Conservation (phyloP, 2,888 invertebrate genomes). For the Pollenia amentaria region DNA sequence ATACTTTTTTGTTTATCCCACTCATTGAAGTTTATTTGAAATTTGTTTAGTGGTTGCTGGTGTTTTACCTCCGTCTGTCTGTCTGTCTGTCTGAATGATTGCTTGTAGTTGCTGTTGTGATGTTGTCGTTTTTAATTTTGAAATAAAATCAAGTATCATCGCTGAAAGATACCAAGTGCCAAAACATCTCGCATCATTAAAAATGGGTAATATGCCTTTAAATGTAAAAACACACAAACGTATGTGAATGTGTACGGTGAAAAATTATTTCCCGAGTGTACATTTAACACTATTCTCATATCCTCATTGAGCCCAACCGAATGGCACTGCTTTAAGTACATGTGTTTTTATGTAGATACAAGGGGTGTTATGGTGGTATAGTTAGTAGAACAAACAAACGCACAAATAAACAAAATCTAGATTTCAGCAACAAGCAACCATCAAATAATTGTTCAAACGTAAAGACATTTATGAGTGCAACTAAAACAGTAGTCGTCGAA, state of each 20-base stretch:
- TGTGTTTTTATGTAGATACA: constrained; percentile 11
- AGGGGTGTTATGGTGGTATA: constrained; percentile 63
- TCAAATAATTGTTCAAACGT: constrained; percentile 48
- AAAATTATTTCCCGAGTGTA: constrained; percentile 68
- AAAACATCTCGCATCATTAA: constrained; percentile 63
- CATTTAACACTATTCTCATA: constrained; percentile 68
- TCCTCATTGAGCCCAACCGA: constrained; percentile 35
- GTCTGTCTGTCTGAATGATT: background rate
- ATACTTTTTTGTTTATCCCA: constrained; percentile 8
- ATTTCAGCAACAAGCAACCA: constrained; percentile 54
- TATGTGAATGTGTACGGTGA: constrained; percentile 3
- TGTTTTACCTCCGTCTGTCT: background rate
- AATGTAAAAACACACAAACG: background rate
- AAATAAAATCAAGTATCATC: constrained; percentile 72
- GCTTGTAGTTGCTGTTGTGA: constrained; percentile 5
- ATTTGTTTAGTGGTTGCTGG: constrained; percentile 52
- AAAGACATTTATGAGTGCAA: constrained; percentile 3
- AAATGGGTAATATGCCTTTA: constrained; percentile 33
- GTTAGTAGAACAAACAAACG: constrained; percentile 51
- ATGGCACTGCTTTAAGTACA: background rate
- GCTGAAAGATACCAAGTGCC: constrained; percentile 68
- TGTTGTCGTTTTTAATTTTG: constrained; percentile 63
- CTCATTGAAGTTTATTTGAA: background rate
- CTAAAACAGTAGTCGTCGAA: constrained; percentile 16
- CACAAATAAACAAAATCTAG: constrained; percentile 45